A percentile compares a stretch with the other conserved stretches of the same genome.
Conservation (phyloP, 2,113 vertebrate genomes). For the Notiomystis cincta region DNA sequence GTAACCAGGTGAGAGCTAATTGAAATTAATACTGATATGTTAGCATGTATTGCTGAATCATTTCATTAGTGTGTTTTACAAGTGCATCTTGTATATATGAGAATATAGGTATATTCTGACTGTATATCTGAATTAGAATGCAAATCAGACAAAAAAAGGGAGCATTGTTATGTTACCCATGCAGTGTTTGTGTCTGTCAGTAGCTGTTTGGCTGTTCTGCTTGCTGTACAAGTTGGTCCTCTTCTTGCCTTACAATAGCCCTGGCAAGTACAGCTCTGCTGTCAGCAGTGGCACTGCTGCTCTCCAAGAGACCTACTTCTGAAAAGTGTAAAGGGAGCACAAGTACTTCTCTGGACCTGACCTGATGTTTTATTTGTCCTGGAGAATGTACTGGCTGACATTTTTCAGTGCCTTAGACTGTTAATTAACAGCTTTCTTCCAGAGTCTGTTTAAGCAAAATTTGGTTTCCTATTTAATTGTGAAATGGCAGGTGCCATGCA, state of each 20-base stretch:
- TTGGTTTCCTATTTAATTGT: not conserved
- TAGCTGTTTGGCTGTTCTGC: not conserved
- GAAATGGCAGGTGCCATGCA: not conserved
- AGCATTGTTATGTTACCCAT: fast-evolving
- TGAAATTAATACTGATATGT: not conserved
- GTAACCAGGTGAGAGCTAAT: not conserved
- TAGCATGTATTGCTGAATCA: not conserved
- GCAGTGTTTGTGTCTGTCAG: not conserved
- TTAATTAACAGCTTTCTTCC: not conserved
- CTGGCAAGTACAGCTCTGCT: not conserved
- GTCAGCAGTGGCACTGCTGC: not conserved
- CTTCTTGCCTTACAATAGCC: not conserved
- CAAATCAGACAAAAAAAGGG: not conserved
- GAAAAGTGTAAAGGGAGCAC: not conserved
- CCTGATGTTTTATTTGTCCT: not conserved
- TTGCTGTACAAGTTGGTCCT: not conserved
- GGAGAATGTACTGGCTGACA: not conserved
- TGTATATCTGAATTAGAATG: not conserved
- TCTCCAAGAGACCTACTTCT: not conserved
- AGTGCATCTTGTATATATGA: not conserved
- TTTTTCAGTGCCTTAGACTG: not conserved
- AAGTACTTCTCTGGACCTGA: not conserved
- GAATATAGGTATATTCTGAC: not conserved
- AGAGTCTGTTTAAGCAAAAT: not conserved
- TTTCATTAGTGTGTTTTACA: not conserved